Base-by-base conservation (phyloP, 2,113 vertebrate genomes). In the Sapayoa aenigma region DNA sequence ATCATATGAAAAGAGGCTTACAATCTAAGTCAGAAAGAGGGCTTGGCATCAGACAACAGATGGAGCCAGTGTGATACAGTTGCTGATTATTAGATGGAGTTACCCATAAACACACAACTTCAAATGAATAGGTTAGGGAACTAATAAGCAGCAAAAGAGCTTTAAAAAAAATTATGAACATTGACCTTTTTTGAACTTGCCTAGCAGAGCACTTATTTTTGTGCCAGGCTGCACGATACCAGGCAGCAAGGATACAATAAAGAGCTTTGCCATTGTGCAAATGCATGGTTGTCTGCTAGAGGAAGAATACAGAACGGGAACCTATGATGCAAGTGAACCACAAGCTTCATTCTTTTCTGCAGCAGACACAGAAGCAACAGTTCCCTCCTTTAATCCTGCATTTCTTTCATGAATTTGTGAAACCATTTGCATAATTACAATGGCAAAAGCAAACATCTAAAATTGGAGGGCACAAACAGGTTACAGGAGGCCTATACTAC, bases 41-140 rank as follows among this genome's bases (percentile, higher is more conserved):
- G 47, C 73, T 81, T 83, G 81, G 75, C 81, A 83, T 91, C 49
- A 93, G 80, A 92, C 92, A 94, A 94, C 94, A 97, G 90, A 96
- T 92, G 83, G 93, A 94, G 80, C 47, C 84, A 62, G 28, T 39
- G 83, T 47, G 59, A 73, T 56, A 77, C 39, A 66, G 55, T 9
- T 69, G 66, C 63, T 4, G 6, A 87, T 77, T 87, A 95, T 63
- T 46, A 90, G 78, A 72, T 53, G 76, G 59, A 67, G 58, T 95
- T 91, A 91, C 18, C 27, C 41, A 87, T 46, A 83, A 86, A 89
- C 9, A 72, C 37, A 86, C 18, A 50, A 37, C 56, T 60, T 73
- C 42, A 69, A 76, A 84, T 27, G 4, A 67, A 39, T 10, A 39
- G 0, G 0, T 33, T 25, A 31, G 12, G 13, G 27, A 81, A 44